Evolutionary conservation across 2,797 vertebrate genomes (phyloP), one percentile per base, ranked within the genome.

Genomic region (Apogon talboti): DNA sequence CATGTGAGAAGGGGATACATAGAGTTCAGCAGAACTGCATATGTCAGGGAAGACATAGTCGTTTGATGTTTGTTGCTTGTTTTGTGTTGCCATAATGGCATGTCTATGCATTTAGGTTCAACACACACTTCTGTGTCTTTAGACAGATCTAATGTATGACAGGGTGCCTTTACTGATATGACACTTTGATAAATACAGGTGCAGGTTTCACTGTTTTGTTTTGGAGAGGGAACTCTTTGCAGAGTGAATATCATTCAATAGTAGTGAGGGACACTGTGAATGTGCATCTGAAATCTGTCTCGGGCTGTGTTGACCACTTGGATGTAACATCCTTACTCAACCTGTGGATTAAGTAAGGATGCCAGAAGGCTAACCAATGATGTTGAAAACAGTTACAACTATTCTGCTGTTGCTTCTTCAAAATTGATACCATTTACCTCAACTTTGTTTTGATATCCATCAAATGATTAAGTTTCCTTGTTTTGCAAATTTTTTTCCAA

Each of bases 111-210:
- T 86, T 87, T 81, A 74, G 45, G 35, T 66, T 74, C 61, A 72
- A 69, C 37, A 50, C 50, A 40, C 45, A 38, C 80, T 45, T 66
- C 52, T 64, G 63, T 77, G 60, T 83, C 70, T 69, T 66, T 52
- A 50, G 69, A 79, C 61, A 71, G 73, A 79, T 69, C 24, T 70
- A 57, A 73, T 44, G 55, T 80, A 83, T 45, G 71, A 67, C 63
- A 74, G 74, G 79, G 89, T 91, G 88, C 85, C 87, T 89, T 87
- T 89, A 67, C 81, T 74, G 78, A 86, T 57, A 15, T 42, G 76
- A 88, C 72, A 71, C 66, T 75, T 73, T 72, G 65, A 81, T 48
- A 77, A 66, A 56, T 30, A 52, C n/a, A 57, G 53, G 16, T 41
- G 15, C 47, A 37, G 51, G 76, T 66, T 73, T 52, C n/a, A 55